Conservation (phyloP, 2,888 invertebrate species). For the Gonocerus acuteangulatus region DNA sequence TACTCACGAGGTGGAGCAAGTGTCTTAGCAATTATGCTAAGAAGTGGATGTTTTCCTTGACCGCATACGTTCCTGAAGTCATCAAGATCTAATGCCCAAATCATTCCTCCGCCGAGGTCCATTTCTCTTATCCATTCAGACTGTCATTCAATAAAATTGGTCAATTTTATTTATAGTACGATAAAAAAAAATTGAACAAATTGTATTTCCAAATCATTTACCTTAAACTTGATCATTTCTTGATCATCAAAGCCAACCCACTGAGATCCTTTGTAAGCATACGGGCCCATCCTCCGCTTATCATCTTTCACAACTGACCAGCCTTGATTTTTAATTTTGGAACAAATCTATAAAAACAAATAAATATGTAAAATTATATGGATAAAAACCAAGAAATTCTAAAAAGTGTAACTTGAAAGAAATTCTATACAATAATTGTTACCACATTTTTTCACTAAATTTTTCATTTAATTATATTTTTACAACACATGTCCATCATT, state of each 20-base stretch:
- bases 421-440: too few relatives aligned
- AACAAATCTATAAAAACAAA: slow-evolving; percentile 58
- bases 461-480: too few relatives aligned
- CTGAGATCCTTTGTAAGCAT: slow-evolving; percentile 76
- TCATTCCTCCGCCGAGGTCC: slow-evolving; percentile 79
- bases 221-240: slow-evolving; percentile 66
- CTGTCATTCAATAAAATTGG: slow-evolving; percentile 40
- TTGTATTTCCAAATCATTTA: slow-evolving; percentile 25
- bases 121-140: slow-evolving; percentile 68
- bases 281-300: slow-evolving; percentile 73
- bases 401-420: too few relatives aligned
- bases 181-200: not conserved
- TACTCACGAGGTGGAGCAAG: slow-evolving; percentile 44
- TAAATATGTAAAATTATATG: slow-evolving; percentile 1
- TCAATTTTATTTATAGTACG: not conserved
- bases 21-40: slow-evolving; percentile 66
- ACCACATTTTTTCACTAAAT: too few relatives aligned
- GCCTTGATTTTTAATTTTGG: slow-evolving; percentile 64
- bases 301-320: slow-evolving; percentile 77
- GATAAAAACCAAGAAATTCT: too few relatives aligned
- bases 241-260: slow-evolving; percentile 88
- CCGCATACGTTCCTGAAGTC: slow-evolving; percentile 76
- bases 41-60: slow-evolving; percentile 69
- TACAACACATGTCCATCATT: too few relatives aligned
- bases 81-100: slow-evolving; percentile 84